Conservation (phyloP, 2,888 invertebrate species). For the Cryptus viduatorius region DNA sequence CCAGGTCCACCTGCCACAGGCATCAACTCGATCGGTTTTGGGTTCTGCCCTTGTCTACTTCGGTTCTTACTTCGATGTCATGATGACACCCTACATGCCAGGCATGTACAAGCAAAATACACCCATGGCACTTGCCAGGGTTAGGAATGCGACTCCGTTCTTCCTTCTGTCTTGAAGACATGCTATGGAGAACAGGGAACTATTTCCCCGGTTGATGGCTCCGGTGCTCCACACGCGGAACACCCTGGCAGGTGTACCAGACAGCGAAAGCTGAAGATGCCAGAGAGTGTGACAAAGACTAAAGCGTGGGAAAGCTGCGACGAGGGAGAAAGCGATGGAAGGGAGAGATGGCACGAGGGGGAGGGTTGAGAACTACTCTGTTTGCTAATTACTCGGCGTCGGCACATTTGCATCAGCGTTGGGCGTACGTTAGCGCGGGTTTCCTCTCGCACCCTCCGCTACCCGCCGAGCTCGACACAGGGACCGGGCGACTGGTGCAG, state of each 20-base stretch:
- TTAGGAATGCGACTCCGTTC: neutral
- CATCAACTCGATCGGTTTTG: neutral
- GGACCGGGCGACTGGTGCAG: conserved; percentile 70
- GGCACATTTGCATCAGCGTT: conserved; percentile 80
- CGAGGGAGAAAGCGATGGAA: neutral
- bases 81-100: no score
- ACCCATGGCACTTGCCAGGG: no score
- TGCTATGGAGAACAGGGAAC: neutral
- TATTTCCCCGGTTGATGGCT: neutral
- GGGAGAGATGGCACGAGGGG: conserved; percentile 29
- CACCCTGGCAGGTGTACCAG: neutral
- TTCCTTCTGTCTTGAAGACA: neutral
- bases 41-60: no score
- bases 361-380: conserved; percentile 73
- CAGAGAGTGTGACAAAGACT: conserved; percentile 23
- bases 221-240: neutral
- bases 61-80: no score
- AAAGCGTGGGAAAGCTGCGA: conserved; percentile 13
- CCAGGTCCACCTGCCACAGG: neutral
- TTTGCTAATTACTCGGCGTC: conserved; percentile 82
- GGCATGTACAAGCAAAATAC: no score
- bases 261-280: neutral
- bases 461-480: conserved; percentile 30
- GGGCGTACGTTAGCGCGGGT: conserved; percentile 66
- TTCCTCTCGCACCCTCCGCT: conserved; percentile 10